Base-by-base conservation (phyloP, 2,113 vertebrate species). In the Scopus umbretta region DNA sequence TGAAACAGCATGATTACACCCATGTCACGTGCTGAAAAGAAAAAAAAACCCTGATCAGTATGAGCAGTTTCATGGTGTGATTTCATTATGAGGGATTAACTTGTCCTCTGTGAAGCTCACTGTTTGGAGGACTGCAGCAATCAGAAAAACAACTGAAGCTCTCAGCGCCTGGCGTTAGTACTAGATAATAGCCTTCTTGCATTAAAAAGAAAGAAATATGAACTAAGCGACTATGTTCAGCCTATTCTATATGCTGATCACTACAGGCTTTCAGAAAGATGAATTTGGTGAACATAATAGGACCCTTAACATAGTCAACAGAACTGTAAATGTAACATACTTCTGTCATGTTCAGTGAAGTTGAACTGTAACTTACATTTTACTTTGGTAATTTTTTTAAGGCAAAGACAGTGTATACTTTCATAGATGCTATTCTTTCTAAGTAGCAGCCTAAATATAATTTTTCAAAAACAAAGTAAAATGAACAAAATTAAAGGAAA, bases 41-140 rank as follows among this genome's bases (percentile, higher is more conserved):
- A 94, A 96, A 95, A n/a, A 89, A 95, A 89, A 18, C 12, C 30
- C 58, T 66, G 81, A 97, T 92, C 78, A 96, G 90, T 73, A 95
- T 42, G 93, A 98, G 94, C 36, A 95, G 92, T 93, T 92, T 89
- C 94, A 92, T 80, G 38, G 79, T 88, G 76, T 88, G 90, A 96
- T 96, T 97, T 98, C 90, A 97, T 97, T 97, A 97, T 38, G 61
- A 92, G 65, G 80, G 94, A 96, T 97, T 94, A 97, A 96, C 63
- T 94, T 85, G 83, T 92, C 94, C 89, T 92, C 91, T 85, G 66
- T 71, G 73, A 97, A 97, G 82, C 70, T 97, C 52, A 34, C 53
- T 65, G 71, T 94, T 94, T 87, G 53, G 85, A 97, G 89, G 79
- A 86, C 58, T 66, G 56, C 91, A 94, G 84, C 91, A 93, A 87